Percentiles rank a stretch among this genome's conserved stretches.
These are phyloP conservation scores for Hyles euphorbiae DNA, from an alignment of 1,140 invertebrate species.

Conservation along the genomic window DNA sequence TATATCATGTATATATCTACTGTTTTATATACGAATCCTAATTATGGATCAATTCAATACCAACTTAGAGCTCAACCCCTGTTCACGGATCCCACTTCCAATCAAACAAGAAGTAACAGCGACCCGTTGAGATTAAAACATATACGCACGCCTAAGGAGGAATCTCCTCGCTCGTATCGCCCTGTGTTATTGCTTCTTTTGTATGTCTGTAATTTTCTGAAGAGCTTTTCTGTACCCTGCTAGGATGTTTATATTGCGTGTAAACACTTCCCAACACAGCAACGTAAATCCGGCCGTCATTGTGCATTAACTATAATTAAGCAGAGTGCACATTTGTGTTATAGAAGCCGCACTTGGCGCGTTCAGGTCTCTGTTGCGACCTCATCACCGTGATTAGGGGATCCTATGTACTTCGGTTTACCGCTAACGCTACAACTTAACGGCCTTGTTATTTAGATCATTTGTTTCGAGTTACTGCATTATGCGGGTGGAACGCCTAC, in stretches of 20 bases:
- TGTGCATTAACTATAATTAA: slow-evolving; percentile 34
- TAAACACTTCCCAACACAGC: slow-evolving; percentile 7
- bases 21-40: too few relatives aligned
- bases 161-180: neutral
- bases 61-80: too few relatives aligned
- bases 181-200: slow-evolving; percentile 19
- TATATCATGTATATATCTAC: too few relatives aligned
- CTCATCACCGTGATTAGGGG: slow-evolving; percentile 21
- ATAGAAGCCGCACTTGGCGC: slow-evolving; percentile 13
- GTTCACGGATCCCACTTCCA: too few relatives aligned
- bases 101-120: too few relatives aligned
- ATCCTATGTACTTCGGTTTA: slow-evolving; percentile 7
- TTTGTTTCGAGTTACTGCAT: neutral
- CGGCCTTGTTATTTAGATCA: slow-evolving; percentile 11
- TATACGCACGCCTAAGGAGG: too few relatives aligned
- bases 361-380: slow-evolving; percentile 7
- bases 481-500: neutral
- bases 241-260: slow-evolving; percentile 9
- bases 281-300: slow-evolving; percentile 11
- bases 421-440: slow-evolving; percentile 4
- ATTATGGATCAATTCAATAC: too few relatives aligned
- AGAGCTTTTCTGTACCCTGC: slow-evolving; percentile 16
- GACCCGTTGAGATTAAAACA: too few relatives aligned
- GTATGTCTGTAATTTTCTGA: slow-evolving; percentile 24
- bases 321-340: slow-evolving; percentile 27